Evolutionary conservation across 2,113 vertebrate species (phyloP).

Genomic region (Percina caprodes): DNA sequence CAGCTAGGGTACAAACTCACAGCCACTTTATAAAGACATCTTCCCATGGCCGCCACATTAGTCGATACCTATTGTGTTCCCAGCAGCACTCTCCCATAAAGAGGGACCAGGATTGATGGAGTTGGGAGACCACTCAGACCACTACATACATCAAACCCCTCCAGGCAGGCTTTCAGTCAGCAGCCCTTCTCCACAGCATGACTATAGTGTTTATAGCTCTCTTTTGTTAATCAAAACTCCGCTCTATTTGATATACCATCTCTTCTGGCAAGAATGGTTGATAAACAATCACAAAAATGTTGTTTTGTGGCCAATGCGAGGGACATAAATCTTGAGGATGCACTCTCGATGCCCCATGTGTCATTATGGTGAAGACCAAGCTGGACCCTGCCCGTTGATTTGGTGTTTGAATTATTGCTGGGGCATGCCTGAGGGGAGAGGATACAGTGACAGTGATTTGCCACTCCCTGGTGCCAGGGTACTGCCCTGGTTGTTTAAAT

Average conservation of each 20-base stretch:
- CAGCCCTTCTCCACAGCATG: background rate
- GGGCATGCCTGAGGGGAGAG: slow-evolving; percentile 28
- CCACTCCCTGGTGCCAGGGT: slow-evolving; percentile 42
- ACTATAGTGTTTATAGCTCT: slow-evolving; percentile 19
- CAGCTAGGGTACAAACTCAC: slow-evolving; percentile 5
- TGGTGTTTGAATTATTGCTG: slow-evolving; percentile 43
- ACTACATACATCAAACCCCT: slow-evolving; percentile 51
- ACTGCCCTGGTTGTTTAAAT: slow-evolving; percentile 51
- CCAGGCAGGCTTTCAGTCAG: slow-evolving; percentile 28
- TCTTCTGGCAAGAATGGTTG: slow-evolving; percentile 24
- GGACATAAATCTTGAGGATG: slow-evolving; percentile 7
- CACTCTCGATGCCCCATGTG: background rate
- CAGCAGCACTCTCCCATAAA: slow-evolving; percentile 24
- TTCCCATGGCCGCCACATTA: slow-evolving; percentile 20
- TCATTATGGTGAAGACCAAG: slow-evolving; percentile 42
- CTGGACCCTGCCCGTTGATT: slow-evolving; percentile 37
- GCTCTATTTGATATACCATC: slow-evolving; percentile 16
- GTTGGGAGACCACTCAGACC: slow-evolving; percentile 10
- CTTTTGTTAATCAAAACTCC: slow-evolving; percentile 34
- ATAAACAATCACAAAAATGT: slow-evolving; percentile 27
- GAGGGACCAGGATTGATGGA: slow-evolving; percentile 48
- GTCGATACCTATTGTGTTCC: slow-evolving; percentile 27
- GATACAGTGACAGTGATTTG: slow-evolving; percentile 53
- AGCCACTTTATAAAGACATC: slow-evolving; percentile 35
- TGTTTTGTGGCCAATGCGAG: background rate